These are phyloP conservation scores for Zaprionus nigranus DNA, from an alignment of 1,140 invertebrate species.

Conservation along the genomic window DNA sequence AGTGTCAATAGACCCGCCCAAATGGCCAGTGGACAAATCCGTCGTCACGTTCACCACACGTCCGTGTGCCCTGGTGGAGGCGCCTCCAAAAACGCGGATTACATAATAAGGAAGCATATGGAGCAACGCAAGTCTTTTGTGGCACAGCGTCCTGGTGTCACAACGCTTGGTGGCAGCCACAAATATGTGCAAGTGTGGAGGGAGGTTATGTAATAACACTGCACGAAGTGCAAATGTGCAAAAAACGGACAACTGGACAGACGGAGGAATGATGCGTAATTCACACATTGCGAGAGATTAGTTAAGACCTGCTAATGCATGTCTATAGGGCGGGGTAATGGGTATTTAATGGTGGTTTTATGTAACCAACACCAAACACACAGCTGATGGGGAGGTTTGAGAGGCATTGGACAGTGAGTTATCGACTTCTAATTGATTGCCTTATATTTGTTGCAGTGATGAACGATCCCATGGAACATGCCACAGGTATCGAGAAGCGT, in stretches of 20 bases:
- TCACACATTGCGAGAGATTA: constrained; percentile 30
- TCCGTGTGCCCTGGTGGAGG: constrained; percentile 3
- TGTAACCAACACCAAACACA: constrained; percentile 49
- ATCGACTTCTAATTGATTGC: constrained; percentile 37
- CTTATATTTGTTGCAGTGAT: constrained; percentile 86
- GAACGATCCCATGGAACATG: constrained; percentile 95
- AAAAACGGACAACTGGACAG: background rate
- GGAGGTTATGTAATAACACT: constrained; percentile 74
- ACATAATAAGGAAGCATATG: constrained; percentile 49
- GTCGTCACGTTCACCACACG: constrained; percentile 54
- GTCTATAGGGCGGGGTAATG: background rate
- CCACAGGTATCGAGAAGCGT: constrained; percentile 95
- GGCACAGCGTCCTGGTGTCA: background rate
- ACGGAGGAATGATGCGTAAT: constrained; percentile 33
- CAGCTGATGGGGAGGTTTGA: constrained; percentile 24
- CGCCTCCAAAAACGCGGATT: constrained; percentile 36
- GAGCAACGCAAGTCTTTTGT: background rate
- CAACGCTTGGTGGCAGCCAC: background rate
- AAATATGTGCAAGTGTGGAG: constrained; percentile 16
- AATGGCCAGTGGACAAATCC: background rate
- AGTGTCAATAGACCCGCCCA: constrained; percentile 48
- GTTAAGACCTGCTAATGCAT: constrained; percentile 5
- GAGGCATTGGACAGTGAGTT: constrained; percentile 25
- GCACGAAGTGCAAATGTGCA: constrained; percentile 52
- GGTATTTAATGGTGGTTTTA: constrained; percentile 37